A percentile compares a stretch with the other conserved stretches of the same genome.
Evolutionary conservation across 2,888 invertebrate genomes (phyloP).

Genomic region (Stenurella melanura): DNA sequence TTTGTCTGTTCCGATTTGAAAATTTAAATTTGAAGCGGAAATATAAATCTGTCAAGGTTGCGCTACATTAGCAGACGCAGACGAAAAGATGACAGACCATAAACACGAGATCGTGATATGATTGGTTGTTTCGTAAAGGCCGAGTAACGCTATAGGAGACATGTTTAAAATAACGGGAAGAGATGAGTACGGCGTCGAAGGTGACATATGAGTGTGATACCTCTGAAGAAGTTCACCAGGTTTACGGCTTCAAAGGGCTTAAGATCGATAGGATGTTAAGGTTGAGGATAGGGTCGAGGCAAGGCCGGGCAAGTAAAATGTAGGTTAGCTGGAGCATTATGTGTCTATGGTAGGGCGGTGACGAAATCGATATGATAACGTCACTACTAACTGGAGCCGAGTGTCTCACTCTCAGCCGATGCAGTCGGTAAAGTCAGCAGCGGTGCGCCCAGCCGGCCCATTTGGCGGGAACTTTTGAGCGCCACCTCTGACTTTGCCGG

Average conservation of each 20-base stretch:
- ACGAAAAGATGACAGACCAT: constrained; percentile 20
- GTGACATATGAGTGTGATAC: background rate
- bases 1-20: too few species aligned
- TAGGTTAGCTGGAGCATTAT: constrained; percentile 71
- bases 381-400: constrained; percentile 53
- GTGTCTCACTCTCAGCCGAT: constrained; percentile 35
- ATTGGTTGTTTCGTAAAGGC: background rate
- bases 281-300: constrained; percentile 56
- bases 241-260: constrained; percentile 52
- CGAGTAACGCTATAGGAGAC: background rate
- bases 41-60: constrained; percentile 27
- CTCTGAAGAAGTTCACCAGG: constrained; percentile 57
- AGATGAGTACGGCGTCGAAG: constrained; percentile 6
- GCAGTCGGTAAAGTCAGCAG: constrained; percentile 16
- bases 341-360: constrained; percentile 63
- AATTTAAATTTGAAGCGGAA: too few species aligned
- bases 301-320: constrained; percentile 66
- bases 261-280: constrained; percentile 63
- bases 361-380: constrained; percentile 61
- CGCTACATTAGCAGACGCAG: constrained; percentile 10
- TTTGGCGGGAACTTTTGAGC: constrained; percentile 46
- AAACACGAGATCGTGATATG: constrained; percentile 13
- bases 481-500: constrained; percentile 13
- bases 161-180: background rate
- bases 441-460: constrained; percentile 23